Base-by-base conservation (phyloP, 2,888 invertebrate genomes). In the Ophonus ardosiacus region DNA sequence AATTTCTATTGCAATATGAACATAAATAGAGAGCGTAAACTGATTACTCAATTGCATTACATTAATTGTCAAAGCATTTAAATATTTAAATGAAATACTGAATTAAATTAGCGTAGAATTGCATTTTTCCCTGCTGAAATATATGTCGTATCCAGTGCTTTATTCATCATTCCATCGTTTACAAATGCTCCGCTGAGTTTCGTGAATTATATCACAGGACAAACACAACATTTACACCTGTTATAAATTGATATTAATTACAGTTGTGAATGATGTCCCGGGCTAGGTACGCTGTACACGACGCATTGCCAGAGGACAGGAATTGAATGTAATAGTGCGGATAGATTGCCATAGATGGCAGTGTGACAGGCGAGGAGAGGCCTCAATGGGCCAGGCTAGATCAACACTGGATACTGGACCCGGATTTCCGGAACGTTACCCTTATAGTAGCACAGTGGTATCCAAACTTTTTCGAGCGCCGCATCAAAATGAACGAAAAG, bases 171-270 rank as follows among this genome's bases (percentile, higher is more conserved):
- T 13, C 63, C 63, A 56, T 51, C 76, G 24, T 15, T 79, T 38
- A 79, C 79, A 80, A 80, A 80, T 61, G 61, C 38, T 57, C 51
- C 61, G 38, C 61, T 31, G 38, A 43, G 74, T 17, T n/a, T 15
- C 13, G 24, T 61, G 40, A 80, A 61, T 61, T 61, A 80, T 38
- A 80, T 61, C 56, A 61, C 80, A 18, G 40, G 57, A 51, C 13
- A 76, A 43, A 21, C 31, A 13, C 18, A 71, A 40, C 82, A 82
- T 82, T 82, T 82, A 82, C 82, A 82, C 82, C 74, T 82, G 82
- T 57, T 74, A 57, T 57, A 74, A 82, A 82, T 82, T 82, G 74
- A 82, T 82, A 82, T 82, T 82, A 82, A 82, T 82, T 82, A 74
- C 74, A 40, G 74, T 82, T 57, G 17, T 68, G 74, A 82, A 82